Evolutionary conservation across 2,888 invertebrate genomes (phyloP).

Genomic region (Ornithoptera priamus): DNA sequence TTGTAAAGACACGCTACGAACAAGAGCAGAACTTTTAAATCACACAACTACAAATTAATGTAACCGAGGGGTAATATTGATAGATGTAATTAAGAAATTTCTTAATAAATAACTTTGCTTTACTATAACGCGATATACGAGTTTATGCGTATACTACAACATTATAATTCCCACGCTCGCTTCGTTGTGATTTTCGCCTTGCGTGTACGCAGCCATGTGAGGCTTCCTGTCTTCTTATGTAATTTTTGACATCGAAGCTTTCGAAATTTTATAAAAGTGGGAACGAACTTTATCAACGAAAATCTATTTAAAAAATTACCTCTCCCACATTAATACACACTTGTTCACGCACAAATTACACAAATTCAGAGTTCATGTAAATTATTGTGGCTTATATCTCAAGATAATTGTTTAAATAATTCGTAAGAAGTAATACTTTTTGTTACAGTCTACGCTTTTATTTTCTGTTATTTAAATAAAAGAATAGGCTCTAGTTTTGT

Average conservation of each 20-base stretch:
- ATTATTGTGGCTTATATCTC: not conserved
- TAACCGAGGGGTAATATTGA: too few species aligned
- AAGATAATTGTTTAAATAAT: too few species aligned
- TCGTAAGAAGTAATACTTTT: too few species aligned
- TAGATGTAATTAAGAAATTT: too few species aligned
- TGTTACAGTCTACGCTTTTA: too few species aligned
- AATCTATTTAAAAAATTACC: not conserved
- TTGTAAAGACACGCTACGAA: too few species aligned
- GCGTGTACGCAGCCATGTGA: conserved; percentile 27
- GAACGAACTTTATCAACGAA: conserved; percentile 14
- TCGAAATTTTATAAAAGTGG: conserved; percentile 30
- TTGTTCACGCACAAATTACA: not conserved
- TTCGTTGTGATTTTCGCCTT: conserved; percentile 23
- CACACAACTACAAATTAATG: too few species aligned
- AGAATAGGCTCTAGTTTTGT: too few species aligned
- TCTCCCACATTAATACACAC: not conserved
- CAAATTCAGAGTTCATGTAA: not conserved
- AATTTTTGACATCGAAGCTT: conserved; percentile 24
- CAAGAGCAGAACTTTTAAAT: too few species aligned
- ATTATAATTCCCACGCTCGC: conserved; percentile 22
- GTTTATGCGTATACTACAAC: conserved; percentile 1
- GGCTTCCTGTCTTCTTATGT: conserved; percentile 25
- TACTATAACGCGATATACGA: conserved; percentile 2
- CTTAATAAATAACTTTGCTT: not conserved
- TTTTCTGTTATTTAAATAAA: too few species aligned